phyloP scores from a whole-genome alignment of 2,888 invertebrate genomes.

The Dryomyza anilis region DNA sequence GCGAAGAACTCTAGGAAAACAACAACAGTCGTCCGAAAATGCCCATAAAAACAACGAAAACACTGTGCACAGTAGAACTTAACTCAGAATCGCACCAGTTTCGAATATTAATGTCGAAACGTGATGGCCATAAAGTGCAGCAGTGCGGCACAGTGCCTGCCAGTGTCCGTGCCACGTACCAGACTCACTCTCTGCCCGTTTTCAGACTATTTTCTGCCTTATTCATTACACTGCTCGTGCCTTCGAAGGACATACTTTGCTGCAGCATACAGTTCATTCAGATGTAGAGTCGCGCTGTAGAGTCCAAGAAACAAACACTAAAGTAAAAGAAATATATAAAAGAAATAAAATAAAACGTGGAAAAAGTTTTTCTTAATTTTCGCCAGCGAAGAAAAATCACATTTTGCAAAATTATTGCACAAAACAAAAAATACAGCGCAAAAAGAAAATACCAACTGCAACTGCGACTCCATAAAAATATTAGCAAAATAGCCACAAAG shows the following conservation, averaged over 20 bases:
- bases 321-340: background rate
- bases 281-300: background rate
- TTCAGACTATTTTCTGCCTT: background rate
- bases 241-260: background rate
- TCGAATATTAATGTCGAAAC: slow-evolving; percentile 36
- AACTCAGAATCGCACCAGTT: slow-evolving; percentile 29
- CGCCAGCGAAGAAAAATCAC: slow-evolving; percentile 25
- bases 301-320: background rate
- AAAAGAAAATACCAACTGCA: background rate
- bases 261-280: background rate
- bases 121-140: slow-evolving; percentile 38
- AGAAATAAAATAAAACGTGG: background rate
- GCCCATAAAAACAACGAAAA: background rate
- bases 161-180: background rate
- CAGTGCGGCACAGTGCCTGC: slow-evolving; percentile 32
- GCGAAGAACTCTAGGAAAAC: background rate
- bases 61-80: slow-evolving; percentile 4
- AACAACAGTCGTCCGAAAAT: background rate
- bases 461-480: slow-evolving; percentile 18
- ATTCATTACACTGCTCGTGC: background rate
- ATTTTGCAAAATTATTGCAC: slow-evolving; percentile 25
- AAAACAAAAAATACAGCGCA: slow-evolving; percentile 2
- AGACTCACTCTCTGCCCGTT: background rate
- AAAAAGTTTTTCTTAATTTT: slow-evolving; percentile 24
- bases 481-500: slow-evolving; percentile 20